These are phyloP conservation scores for Chromis chromis DNA, from an alignment of 2,797 vertebrate species.

Conservation along the genomic window DNA sequence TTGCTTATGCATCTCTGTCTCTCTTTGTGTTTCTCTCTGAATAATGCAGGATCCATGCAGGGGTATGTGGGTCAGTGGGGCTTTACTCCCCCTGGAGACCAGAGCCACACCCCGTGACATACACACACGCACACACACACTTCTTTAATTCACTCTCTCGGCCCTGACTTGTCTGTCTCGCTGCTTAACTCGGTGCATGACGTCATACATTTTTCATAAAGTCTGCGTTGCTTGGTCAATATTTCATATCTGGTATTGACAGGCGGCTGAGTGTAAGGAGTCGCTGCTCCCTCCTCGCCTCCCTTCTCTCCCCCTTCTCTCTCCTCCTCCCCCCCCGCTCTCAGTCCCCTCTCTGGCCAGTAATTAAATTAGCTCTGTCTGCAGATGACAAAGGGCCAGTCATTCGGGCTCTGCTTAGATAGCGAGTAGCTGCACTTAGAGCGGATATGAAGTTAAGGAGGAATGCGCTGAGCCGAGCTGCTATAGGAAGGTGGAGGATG, in stretches of 20 bases:
- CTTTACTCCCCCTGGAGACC: conserved; percentile 64
- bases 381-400: conserved; percentile 78
- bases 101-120: conserved; percentile 58
- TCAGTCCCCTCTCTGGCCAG: conserved; percentile 41
- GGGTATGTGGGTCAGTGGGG: conserved; percentile 80
- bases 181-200: conserved; percentile 57
- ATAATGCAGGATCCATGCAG: conserved; percentile 72
- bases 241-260: conserved; percentile 79
- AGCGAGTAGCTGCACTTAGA: conserved; percentile 67
- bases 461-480: conserved; percentile 70
- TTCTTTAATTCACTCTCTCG: conserved; percentile 49
- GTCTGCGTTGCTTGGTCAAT: conserved; percentile 69
- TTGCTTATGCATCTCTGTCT: conserved; percentile 9
- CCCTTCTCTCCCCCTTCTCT: conserved; percentile 6
- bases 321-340: conserved; percentile 4
- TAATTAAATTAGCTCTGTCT: conserved; percentile 80
- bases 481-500: conserved; percentile 32
- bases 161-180: conserved; percentile 54
- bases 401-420: conserved; percentile 69
- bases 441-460: conserved; percentile 79
- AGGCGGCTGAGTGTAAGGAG: conserved; percentile 44
- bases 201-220: conserved; percentile 82
- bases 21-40: conserved; percentile 54
- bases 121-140: conserved; percentile 31
- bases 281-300: conserved; percentile 17